Evolutionary conservation across 2,888 invertebrate genomes (phyloP).

Genomic region (Busseola fusca): DNA sequence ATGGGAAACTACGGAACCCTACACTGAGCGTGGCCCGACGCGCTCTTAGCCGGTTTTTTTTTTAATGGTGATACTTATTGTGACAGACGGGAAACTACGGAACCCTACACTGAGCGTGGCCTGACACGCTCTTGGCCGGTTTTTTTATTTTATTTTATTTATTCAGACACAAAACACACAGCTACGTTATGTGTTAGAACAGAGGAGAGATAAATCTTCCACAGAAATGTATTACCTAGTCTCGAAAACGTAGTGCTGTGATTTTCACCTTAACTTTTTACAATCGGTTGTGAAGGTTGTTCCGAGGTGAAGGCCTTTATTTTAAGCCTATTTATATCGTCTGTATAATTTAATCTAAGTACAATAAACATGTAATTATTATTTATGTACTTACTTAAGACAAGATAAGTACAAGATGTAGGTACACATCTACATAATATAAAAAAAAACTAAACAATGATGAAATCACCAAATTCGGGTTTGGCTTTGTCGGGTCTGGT

Average conservation of each 20-base stretch:
- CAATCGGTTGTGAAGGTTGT: slow-evolving; percentile 14
- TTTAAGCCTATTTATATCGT: neutral
- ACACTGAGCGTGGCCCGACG: no score
- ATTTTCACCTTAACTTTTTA: neutral
- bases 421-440: neutral
- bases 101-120: no score
- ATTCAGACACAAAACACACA: no score
- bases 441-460: slow-evolving; percentile 8
- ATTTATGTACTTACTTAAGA: slow-evolving; percentile 18
- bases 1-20: no score
- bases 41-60: no score
- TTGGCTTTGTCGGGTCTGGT: slow-evolving; percentile 3
- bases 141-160: no score
- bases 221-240: neutral
- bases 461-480: slow-evolving; percentile 17
- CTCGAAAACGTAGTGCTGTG: neutral
- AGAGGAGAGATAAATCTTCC: neutral
- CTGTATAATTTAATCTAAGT: slow-evolving; percentile 13
- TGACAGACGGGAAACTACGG: no score
- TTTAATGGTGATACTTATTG: no score
- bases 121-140: no score
- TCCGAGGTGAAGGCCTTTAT: slow-evolving; percentile 13
- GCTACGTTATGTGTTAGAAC: no score
- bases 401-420: slow-evolving; percentile 15
- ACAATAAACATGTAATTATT: slow-evolving; percentile 23